Evolutionary conservation across 2,113 vertebrate genomes (phyloP), one percentile per base, ranked within the genome.

Genomic region (Brachyhypopomus occidentalis): DNA sequence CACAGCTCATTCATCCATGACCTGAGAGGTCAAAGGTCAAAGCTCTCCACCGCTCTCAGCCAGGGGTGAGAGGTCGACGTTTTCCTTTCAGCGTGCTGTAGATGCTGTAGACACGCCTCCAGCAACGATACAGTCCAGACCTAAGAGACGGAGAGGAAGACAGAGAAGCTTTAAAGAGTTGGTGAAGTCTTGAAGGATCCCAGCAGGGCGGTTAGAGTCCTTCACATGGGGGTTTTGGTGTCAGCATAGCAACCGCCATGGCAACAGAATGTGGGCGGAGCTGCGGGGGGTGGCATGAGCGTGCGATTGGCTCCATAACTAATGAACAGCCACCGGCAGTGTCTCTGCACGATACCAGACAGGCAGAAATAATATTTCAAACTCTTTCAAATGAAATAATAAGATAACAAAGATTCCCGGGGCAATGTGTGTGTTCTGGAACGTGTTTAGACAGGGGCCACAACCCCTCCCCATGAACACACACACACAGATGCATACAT

Each of bases 361-460:
- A 77, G 77, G 38, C 77, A 77, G 64, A 78, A 72, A 81, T 58
- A 56, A 79, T 77, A 62, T 73, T 77, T 83, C 78, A 84, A 73
- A 75, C 71, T 78, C 36, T 73, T 77, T 81, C 78, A 86, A 74
- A 84, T 69, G 70, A 80, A 81, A 52, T 86, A 81, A 86, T 81
- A 84, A 70, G 79, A 86, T 86, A 81, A 83, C 84, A 85, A 78
- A 86, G 82, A 81, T 76, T 86, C 84, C 78, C 66, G 77, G 73
- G 72, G 78, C 78, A 41, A 41, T 83, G 76, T 86, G 74, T 83
- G 84, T 80, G 81, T 85, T 85, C 77, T 77, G 74, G 69, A 85
- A 85, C 81, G 62, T 83, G 81, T 83, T 83, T 72, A 72, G 72
- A 81, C 82, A 78, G 66, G 75, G 76, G 66, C 58, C 77, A 55